Evolutionary conservation across 2,888 invertebrate species (phyloP), one percentile per base, ranked within the genome.

Genomic region (Netelia virgata): DNA sequence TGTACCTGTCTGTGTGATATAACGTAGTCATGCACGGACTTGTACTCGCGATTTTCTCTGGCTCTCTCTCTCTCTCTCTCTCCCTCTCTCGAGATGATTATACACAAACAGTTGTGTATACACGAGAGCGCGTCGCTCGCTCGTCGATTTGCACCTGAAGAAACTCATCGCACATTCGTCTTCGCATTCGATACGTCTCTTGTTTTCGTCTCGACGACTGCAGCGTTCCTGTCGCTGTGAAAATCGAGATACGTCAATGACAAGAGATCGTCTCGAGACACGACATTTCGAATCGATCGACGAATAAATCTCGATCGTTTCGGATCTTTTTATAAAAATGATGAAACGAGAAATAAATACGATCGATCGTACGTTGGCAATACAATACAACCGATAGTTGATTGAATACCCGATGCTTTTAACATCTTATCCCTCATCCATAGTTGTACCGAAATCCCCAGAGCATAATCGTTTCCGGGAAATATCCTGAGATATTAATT

Each of bases 81-180:
- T 59, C 23, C 23, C 14, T 61, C 23, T 20, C 61, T 61, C 10
- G 3, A 6, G 9, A 53, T 68, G 78, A 28, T 82, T 74, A 72
- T 74, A 64, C 68, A 78, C 61, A 41, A 61, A 83, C 90, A 90
- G 85, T 88, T 90, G 90, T 88, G 89, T 75, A 87, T 70, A 88
- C 87, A 68, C 14, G 66, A 28, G 43, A 36, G 57, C 64, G 61
- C 72, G 83, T 81, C 59, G 63, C 28, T 28, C 61, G 43, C 41
- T 64, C 68, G 68, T 69, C 61, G 43, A 68, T 68, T 55, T 36
- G 28, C 90, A 90, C 86, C 89, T 90, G 90, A 89, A 81, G 83
- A 88, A 89, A 90, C 87, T 87, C 83, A 78, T 84, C 76, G 50
- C 50, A 59, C 47, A 61, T 69, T 28, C 69, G 50, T 36, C 14